A percentile compares a stretch with the other conserved stretches of the same genome.
phyloP scores from a whole-genome alignment of 2,888 invertebrate species.

The Leptopilina drosophilae region DNA sequence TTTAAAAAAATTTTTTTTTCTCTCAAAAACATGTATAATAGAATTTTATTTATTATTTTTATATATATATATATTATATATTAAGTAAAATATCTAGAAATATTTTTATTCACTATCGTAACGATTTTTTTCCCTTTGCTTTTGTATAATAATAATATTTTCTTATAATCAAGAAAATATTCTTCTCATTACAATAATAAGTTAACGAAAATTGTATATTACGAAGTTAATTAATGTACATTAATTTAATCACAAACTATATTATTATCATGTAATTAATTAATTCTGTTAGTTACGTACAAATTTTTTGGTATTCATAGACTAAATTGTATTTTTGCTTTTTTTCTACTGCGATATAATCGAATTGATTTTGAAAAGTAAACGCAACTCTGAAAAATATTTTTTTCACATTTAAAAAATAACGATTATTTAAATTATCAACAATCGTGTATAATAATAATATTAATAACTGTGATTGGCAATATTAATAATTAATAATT shows the following conservation, averaged over 20 bases:
- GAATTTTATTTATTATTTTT: neutral
- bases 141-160: neutral
- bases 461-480: no score
- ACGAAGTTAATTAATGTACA: neutral
- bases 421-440: no score
- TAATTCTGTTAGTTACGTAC: neutral
- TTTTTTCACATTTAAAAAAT: no score
- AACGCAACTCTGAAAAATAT: no score
- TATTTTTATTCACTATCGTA: constrained; percentile 14
- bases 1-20: constrained; percentile 28
- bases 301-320: constrained; percentile 22
- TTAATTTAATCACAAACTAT: neutral
- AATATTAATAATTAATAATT: no score
- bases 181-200: neutral
- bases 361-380: neutral
- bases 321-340: neutral
- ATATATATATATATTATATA: neutral
- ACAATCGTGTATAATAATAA: no score
- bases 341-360: neutral
- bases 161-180: neutral
- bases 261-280: no score
- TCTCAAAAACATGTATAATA: constrained; percentile 33
- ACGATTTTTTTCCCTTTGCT: neutral
- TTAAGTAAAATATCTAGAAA: constrained; percentile 19
- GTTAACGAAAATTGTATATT: neutral